Conservation (phyloP, 2,113 vertebrate species). For the Apteryx mantelli region DNA sequence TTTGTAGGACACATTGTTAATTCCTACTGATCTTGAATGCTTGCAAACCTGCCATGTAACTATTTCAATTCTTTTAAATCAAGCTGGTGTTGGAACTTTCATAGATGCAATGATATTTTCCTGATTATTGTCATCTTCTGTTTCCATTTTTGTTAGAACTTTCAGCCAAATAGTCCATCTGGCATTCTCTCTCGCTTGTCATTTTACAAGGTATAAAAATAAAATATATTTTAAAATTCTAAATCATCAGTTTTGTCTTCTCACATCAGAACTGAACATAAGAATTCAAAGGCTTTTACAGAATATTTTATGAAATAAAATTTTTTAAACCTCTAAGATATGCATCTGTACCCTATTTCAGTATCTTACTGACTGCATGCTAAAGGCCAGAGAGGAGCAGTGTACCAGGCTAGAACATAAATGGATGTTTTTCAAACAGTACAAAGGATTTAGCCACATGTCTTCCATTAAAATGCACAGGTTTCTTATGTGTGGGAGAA, state of each 20-base stretch:
- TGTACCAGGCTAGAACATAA: constrained; percentile 34
- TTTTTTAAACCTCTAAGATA: not conserved
- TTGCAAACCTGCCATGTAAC: constrained; percentile 51
- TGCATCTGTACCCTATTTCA: constrained; percentile 56
- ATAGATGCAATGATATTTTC: constrained; percentile 58
- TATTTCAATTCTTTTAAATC: constrained; percentile 66
- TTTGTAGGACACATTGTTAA: constrained; percentile 46
- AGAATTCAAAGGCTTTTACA: constrained; percentile 44
- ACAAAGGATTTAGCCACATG: not conserved
- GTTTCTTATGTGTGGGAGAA: not conserved
- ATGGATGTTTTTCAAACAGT: not conserved
- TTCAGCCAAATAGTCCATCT: constrained; percentile 76
- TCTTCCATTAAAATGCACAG: constrained; percentile 14
- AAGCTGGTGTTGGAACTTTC: constrained; percentile 63
- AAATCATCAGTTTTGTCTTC: constrained; percentile 30
- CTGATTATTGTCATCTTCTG: constrained; percentile 64
- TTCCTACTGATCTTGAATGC: constrained; percentile 43
- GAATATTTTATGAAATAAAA: constrained; percentile 31
- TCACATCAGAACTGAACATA: constrained; percentile 35
- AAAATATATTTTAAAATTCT: constrained; percentile 56
- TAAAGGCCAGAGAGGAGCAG: constrained; percentile 40
- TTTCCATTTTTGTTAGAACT: constrained; percentile 69
- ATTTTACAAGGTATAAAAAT: constrained; percentile 67
- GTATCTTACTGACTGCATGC: constrained; percentile 52
- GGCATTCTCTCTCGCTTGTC: constrained; percentile 58